Conservation (phyloP, 2,113 vertebrate genomes). For the Bolborhynchus lineola region DNA sequence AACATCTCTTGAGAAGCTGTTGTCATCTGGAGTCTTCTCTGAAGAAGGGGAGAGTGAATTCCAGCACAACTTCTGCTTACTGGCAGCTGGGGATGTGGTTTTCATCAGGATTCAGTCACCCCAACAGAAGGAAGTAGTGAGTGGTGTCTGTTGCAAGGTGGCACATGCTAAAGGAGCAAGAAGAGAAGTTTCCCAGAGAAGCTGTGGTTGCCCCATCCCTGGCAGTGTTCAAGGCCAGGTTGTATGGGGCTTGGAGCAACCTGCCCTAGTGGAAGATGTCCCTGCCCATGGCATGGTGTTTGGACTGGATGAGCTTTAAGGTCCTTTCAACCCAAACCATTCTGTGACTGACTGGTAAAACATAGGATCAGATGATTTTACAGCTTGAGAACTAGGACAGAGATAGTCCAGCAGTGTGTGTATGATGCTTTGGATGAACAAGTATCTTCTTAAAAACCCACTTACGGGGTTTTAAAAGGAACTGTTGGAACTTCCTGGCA, state of each 20-base stretch:
- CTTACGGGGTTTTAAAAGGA: neutral
- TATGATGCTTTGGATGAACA: neutral
- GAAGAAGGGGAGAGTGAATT: neutral
- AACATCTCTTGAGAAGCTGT: neutral
- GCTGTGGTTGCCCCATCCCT: neutral
- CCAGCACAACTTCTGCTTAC: neutral
- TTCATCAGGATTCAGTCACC: neutral
- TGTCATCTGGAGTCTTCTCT: neutral
- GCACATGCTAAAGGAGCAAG: neutral
- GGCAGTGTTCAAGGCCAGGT: neutral
- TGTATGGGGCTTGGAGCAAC: neutral
- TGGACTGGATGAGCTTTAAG: neutral
- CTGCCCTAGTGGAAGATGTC: neutral
- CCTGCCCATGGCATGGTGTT: neutral
- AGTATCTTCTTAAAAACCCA: neutral
- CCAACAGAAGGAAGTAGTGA: neutral
- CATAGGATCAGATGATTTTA: neutral
- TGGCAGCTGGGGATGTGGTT: neutral
- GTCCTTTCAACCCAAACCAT: neutral
- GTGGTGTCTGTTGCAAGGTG: rapidly evolving
- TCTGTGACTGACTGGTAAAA: neutral
- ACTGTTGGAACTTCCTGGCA: neutral
- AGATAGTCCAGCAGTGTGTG: neutral
- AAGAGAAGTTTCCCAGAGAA: neutral
- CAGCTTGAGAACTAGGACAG: neutral